Percentiles rank a stretch among this genome's conserved stretches.
phyloP scores from a whole-genome alignment of 2,113 vertebrate species.

The Anguilla rostrata region DNA sequence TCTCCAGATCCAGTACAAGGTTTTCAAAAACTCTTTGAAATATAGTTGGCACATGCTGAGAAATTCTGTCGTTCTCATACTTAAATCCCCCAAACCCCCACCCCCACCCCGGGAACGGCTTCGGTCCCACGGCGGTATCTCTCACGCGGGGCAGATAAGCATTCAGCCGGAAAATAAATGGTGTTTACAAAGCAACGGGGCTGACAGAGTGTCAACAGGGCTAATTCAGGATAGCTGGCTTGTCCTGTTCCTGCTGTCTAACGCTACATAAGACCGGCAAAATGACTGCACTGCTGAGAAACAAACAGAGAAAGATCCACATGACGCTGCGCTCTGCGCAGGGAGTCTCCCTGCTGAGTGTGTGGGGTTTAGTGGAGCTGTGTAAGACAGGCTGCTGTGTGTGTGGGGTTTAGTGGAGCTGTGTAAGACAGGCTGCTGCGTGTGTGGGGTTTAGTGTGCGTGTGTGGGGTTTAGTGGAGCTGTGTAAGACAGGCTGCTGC shows the following conservation, averaged over 20 bases:
- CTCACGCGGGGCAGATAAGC: constrained; percentile 6
- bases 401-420: no score
- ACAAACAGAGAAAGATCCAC: neutral
- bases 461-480: no score
- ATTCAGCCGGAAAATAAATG: neutral
- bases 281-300: neutral
- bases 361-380: no score
- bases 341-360: neutral
- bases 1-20: neutral
- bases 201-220: neutral
- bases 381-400: no score
- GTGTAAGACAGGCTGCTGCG: no score
- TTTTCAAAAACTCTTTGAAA: neutral
- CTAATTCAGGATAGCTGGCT: neutral
- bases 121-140: neutral
- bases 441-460: no score
- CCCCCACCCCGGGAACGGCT: neutral
- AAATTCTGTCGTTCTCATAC: neutral
- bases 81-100: neutral
- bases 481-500: no score
- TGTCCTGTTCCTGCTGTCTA: neutral
- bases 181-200: neutral
- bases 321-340: neutral
- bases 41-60: neutral
- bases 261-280: neutral